Evolutionary conservation across 1,140 invertebrate genomes (phyloP).

Genomic region (Globodera ellingtonae): DNA sequence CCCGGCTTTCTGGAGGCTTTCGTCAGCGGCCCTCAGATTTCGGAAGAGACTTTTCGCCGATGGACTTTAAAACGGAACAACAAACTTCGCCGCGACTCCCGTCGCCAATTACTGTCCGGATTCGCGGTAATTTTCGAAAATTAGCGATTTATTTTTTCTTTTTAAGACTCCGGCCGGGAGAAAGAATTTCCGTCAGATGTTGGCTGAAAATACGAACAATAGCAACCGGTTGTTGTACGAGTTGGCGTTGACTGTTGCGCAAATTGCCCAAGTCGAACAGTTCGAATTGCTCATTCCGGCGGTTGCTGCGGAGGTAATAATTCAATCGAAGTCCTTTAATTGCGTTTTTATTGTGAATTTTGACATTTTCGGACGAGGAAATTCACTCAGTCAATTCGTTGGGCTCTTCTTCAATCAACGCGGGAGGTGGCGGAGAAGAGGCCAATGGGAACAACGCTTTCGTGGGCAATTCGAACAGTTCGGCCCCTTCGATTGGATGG

Average conservation of each 20-base stretch:
- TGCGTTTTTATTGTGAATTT: background rate
- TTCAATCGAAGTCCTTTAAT: too few relatives aligned
- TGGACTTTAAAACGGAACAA: slow-evolving; percentile 49
- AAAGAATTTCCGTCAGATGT: slow-evolving; percentile 33
- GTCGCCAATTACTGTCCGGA: slow-evolving; percentile 35
- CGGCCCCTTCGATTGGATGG: background rate
- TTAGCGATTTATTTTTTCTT: background rate
- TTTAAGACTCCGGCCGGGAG: slow-evolving; percentile 44
- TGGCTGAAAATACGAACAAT: slow-evolving; percentile 33
- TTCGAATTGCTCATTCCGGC: slow-evolving; percentile 50
- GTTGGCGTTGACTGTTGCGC: slow-evolving; percentile 51
- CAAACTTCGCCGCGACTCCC: slow-evolving; percentile 40
- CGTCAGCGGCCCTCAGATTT: slow-evolving; percentile 47
- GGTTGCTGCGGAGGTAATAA: slow-evolving; percentile 12
- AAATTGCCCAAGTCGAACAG: slow-evolving; percentile 51
- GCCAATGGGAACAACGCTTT: background rate
- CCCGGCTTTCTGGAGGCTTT: slow-evolving; percentile 52
- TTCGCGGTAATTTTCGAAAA: slow-evolving; percentile 30
- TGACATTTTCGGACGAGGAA: slow-evolving; percentile 5
- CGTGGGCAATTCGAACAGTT: background rate
- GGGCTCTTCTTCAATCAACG: background rate
- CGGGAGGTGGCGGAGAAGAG: slow-evolving; percentile 7
- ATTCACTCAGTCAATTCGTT: slow-evolving; percentile 14
- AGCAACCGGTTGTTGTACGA: slow-evolving; percentile 53
- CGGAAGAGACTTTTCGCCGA: slow-evolving; percentile 54